These are phyloP conservation scores for Nipponacmea schrenckii DNA, from an alignment of 2,888 invertebrate genomes.

Conservation along the genomic window DNA sequence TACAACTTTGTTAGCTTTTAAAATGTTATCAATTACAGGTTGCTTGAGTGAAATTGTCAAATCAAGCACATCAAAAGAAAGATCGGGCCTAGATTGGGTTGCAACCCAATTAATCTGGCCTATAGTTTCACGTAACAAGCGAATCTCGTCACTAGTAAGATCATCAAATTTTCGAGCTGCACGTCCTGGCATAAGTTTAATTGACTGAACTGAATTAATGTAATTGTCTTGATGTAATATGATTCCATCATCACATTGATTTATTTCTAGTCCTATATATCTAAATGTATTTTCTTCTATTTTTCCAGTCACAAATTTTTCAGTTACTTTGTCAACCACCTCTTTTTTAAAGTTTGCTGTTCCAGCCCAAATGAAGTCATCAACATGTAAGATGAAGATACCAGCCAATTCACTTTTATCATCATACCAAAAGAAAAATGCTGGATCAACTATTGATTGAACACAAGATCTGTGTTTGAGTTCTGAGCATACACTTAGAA, in stretches of 20 bases:
- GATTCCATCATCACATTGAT: constrained; percentile 20
- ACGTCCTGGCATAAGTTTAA: not conserved
- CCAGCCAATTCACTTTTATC: constrained; percentile 18
- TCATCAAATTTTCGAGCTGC: not conserved
- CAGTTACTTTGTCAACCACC: constrained; percentile 23
- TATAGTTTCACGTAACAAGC: constrained; percentile 19
- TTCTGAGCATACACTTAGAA: constrained; percentile 27
- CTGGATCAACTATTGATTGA: constrained; percentile 31
- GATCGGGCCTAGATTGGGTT: constrained; percentile 29
- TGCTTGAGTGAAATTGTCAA: constrained; percentile 14
- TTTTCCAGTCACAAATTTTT: constrained; percentile 25
- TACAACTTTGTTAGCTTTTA: constrained; percentile 21
- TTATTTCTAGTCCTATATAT: constrained; percentile 30
- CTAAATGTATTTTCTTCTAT: constrained; percentile 22
- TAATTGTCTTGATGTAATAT: constrained; percentile 24
- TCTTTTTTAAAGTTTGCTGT: constrained; percentile 20
- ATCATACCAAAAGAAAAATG: constrained; percentile 30
- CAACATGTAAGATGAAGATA: constrained; percentile 31
- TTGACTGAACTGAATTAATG: constrained; percentile 8
- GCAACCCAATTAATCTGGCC: constrained; percentile 28
- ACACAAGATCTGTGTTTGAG: constrained; percentile 15
- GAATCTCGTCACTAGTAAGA: not conserved
- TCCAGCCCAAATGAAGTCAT: constrained; percentile 34
- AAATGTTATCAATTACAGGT: constrained; percentile 12
- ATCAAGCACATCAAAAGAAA: constrained; percentile 29